Conservation (phyloP, 2,797 vertebrate species). For the Sparus aurata region DNA sequence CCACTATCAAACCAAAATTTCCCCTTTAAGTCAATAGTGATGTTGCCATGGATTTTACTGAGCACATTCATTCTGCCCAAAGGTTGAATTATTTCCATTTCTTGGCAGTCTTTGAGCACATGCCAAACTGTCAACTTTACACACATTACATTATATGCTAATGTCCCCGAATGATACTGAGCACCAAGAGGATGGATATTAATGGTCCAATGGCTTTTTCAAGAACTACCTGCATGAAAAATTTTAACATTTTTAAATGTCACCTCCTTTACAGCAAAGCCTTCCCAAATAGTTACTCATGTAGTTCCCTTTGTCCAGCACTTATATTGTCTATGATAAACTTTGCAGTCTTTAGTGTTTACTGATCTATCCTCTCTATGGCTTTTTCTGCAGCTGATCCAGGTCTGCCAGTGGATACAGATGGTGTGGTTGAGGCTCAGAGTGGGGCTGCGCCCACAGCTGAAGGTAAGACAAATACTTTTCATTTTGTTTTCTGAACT, state of each 20-base stretch:
- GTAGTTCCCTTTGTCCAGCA: not conserved
- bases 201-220: not conserved
- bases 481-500: not conserved
- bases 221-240: not conserved
- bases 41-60: too few species aligned
- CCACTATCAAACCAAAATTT: not conserved
- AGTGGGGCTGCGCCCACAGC: constrained; percentile 77
- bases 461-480: constrained; percentile 68
- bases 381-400: constrained; percentile 58
- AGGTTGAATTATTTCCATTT: not conserved
- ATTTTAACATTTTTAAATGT: not conserved
- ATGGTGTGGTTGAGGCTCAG: constrained; percentile 74
- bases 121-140: not conserved
- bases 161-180: too few species aligned
- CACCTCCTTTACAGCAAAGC: not conserved
- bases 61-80: too few species aligned
- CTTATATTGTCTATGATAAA: not conserved
- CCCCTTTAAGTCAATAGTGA: not conserved
- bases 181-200: too few species aligned
- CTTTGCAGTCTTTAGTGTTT: not conserved
- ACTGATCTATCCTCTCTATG: not conserved
- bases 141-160: not conserved
- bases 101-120: not conserved
- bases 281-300: not conserved
- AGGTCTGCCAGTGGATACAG: constrained; percentile 59